Base-by-base conservation (phyloP, 2,888 invertebrate genomes). In the Tachystola acroxantha region DNA sequence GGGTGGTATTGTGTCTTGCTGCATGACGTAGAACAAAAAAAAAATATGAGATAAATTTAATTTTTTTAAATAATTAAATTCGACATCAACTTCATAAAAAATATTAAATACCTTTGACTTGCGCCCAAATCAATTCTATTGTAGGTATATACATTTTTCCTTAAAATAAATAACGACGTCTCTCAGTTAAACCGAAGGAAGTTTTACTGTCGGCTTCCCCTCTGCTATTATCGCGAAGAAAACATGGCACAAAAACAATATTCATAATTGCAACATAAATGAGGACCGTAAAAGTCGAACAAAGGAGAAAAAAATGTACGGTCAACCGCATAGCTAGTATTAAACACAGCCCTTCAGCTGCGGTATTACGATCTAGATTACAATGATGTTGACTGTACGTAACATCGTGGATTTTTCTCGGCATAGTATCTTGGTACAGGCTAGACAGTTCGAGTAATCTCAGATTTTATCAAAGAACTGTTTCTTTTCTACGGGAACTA, bases 81-180 rank as follows among this genome's bases (percentile, higher is more conserved):
- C 10, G n/a, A 16, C 12, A 16, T 10, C 16, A 22, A 29, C 10
- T 10, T 20, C 12, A 16, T 11, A 26, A 31, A 14, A 12, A 12
- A 26, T 10, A 30, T 26, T 25, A 34, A 32, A 20, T 25, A 42
- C 43, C 31, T 36, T 44, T 48, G 19, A 46, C 22, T 26, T 46
- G 40, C 11, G 37, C 41, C 46, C 46, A 49, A 10, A 42, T 40
- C 34, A 41, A 28, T 27, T 47, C 46, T 22, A 47, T 47, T 9
- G 16, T 16, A 16, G 16, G 16, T 16, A 16, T 16, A 16, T 16
- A 16, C n/a, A n/a, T 16, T 6, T 16, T 16, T 16, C 6, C 16
- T 16, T 4, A 16, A 16, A 16, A 16, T 16, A 16, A 16, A 16
- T n/a, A n/a, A n/a, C n/a, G n/a, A n/a, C n/a, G 6, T 16, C 16